These are phyloP conservation scores for Drymodes brunneopygia DNA, from an alignment of 2,113 vertebrate species.

Conservation along the genomic window DNA sequence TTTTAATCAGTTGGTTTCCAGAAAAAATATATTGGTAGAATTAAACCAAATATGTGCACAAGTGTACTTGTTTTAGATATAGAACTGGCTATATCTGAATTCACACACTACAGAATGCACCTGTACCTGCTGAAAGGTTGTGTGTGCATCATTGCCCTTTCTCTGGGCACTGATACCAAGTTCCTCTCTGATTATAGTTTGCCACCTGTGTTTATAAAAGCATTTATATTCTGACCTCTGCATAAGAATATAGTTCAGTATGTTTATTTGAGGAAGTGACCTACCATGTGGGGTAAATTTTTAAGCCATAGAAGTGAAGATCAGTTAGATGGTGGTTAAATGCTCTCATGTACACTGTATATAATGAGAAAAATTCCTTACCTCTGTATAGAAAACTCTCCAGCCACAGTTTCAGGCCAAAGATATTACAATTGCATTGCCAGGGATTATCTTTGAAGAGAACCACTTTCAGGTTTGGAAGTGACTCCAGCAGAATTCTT, in stretches of 20 bases:
- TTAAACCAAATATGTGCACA: neutral
- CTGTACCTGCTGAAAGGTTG: fast-evolving
- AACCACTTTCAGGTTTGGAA: conserved; percentile 81
- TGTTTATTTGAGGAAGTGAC: neutral
- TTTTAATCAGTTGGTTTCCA: neutral
- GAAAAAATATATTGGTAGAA: neutral
- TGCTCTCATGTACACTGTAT: neutral
- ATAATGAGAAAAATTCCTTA: conserved; percentile 60
- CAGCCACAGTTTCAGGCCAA: conserved; percentile 94
- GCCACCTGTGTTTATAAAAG: neutral
- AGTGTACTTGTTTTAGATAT: neutral
- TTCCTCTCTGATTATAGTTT: neutral
- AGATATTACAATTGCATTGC: conserved; percentile 91
- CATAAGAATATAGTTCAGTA: neutral
- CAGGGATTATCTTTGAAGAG: conserved; percentile 88
- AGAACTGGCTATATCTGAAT: neutral
- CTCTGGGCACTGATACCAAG: neutral
- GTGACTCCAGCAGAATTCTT: conserved; percentile 82
- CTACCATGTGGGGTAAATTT: neutral
- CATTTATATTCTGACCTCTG: neutral
- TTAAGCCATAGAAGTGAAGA: neutral
- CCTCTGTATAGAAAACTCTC: conserved; percentile 94
- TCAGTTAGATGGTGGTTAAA: neutral
- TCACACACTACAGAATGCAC: neutral
- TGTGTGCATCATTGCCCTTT: neutral